Conservation (phyloP, 2,797 vertebrate species). For the Staurois parvus region DNA sequence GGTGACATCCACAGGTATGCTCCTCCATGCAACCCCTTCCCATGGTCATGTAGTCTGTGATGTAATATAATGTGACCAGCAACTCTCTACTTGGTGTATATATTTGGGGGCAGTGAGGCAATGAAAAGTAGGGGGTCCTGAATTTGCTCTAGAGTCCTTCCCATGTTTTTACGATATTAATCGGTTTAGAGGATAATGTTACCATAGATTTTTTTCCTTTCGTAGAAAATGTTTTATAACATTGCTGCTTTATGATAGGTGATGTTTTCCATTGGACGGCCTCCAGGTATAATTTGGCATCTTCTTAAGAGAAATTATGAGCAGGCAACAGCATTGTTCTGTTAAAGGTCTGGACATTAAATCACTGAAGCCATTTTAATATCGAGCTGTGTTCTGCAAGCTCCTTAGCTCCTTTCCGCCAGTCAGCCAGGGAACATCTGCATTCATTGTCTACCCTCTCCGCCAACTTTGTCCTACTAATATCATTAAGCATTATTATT, state of each 20-base stretch:
- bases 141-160: too few species aligned
- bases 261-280: not conserved
- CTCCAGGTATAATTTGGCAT: constrained; percentile 8
- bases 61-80: too few species aligned
- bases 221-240: not conserved
- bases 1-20: too few species aligned
- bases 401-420: not conserved
- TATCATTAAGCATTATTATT: not conserved
- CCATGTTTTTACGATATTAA: not conserved
- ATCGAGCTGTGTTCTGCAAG: not conserved
- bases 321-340: not conserved
- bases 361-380: not conserved
- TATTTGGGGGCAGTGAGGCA: too few species aligned
- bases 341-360: not conserved
- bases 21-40: too few species aligned
- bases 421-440: not conserved
- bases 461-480: not conserved
- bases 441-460: not conserved
- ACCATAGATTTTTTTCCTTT: not conserved
- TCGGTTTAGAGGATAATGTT: not conserved
- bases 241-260: constrained; percentile 4
- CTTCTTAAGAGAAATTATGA: not conserved
- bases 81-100: too few species aligned
- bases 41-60: too few species aligned
- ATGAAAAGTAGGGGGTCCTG: too few species aligned